A percentile compares a stretch with the other conserved stretches of the same genome.
These are phyloP conservation scores for Trachelus troglodyta DNA, from an alignment of 2,888 invertebrate genomes.

Conservation along the genomic window DNA sequence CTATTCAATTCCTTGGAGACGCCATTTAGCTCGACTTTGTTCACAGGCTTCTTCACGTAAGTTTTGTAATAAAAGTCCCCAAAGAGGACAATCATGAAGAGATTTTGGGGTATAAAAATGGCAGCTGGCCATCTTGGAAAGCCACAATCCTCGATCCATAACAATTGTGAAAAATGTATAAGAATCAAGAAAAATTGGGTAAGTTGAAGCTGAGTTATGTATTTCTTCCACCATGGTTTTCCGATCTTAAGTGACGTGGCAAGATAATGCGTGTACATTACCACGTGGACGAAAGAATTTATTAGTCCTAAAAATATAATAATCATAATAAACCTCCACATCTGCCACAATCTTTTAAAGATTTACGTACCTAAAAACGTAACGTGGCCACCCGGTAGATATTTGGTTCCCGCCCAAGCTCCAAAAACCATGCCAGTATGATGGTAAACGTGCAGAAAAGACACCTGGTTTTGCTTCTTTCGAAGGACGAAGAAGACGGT, in stretches of 20 bases:
- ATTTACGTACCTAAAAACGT: slow-evolving; percentile 52
- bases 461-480: slow-evolving; percentile 84
- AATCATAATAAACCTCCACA: slow-evolving; percentile 59
- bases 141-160: slow-evolving; percentile 69
- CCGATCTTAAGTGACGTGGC: slow-evolving; percentile 72
- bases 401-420: slow-evolving; percentile 74
- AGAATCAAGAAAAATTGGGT: slow-evolving; percentile 74
- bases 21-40: slow-evolving; percentile 34
- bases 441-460: slow-evolving; percentile 89
- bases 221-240: slow-evolving; percentile 84
- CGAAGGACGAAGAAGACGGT: slow-evolving; percentile 88
- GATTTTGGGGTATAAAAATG: slow-evolving; percentile 74
- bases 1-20: slow-evolving; percentile 34
- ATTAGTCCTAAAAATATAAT: slow-evolving; percentile 74
- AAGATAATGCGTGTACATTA: slow-evolving; percentile 89
- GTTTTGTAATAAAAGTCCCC: slow-evolving; percentile 76
- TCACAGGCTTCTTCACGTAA: slow-evolving; percentile 66
- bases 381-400: slow-evolving; percentile 69
- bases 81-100: slow-evolving; percentile 76
- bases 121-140: slow-evolving; percentile 71
- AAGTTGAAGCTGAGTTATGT: slow-evolving; percentile 87
- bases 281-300: slow-evolving; percentile 80
- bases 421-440: slow-evolving; percentile 83
- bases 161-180: slow-evolving; percentile 68
- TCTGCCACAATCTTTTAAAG: slow-evolving; percentile 6